Percentiles rank a stretch among this genome's conserved stretches.
These are phyloP conservation scores for Halictus ligatus DNA, from an alignment of 2,888 invertebrate species.

Conservation along the genomic window DNA sequence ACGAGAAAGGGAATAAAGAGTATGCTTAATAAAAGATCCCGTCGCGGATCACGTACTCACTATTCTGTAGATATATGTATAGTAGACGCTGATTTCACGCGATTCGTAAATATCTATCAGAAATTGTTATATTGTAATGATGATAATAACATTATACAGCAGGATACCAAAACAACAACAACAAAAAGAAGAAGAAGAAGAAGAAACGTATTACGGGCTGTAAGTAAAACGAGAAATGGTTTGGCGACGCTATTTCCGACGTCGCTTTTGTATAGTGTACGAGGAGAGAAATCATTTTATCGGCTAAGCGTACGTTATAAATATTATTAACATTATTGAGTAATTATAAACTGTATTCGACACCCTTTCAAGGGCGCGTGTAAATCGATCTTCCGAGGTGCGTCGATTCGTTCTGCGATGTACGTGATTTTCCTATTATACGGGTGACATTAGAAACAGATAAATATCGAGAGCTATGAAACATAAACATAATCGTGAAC, in stretches of 20 bases:
- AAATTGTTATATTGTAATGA: constrained; percentile 80
- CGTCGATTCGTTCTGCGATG: constrained; percentile 51
- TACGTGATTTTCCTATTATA: not conserved
- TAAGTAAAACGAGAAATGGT: constrained; percentile 63
- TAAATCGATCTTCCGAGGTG: constrained; percentile 60
- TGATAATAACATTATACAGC: constrained; percentile 77
- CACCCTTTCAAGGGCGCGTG: constrained; percentile 72
- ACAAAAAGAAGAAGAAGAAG: not conserved
- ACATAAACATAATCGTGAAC: not conserved
- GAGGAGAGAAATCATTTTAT: constrained; percentile 75
- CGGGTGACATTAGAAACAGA: not conserved
- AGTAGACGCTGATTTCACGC: constrained; percentile 79
- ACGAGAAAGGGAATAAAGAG: constrained; percentile 20
- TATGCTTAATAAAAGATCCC: constrained; percentile 54
- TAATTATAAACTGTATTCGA: constrained; percentile 78
- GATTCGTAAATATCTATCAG: constrained; percentile 78
- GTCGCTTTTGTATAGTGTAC: constrained; percentile 79
- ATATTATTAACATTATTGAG: constrained; percentile 77
- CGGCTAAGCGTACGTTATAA: constrained; percentile 80
- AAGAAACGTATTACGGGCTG: constrained; percentile 64
- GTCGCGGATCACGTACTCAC: constrained; percentile 78
- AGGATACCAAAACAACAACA: constrained; percentile 69
- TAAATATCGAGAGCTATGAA: not conserved
- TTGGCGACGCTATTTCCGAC: constrained; percentile 17
- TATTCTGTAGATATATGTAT: constrained; percentile 84